Evolutionary conservation across 1,140 invertebrate genomes (phyloP), one percentile per base, ranked within the genome.

Genomic region (Drosophila tani): DNA sequence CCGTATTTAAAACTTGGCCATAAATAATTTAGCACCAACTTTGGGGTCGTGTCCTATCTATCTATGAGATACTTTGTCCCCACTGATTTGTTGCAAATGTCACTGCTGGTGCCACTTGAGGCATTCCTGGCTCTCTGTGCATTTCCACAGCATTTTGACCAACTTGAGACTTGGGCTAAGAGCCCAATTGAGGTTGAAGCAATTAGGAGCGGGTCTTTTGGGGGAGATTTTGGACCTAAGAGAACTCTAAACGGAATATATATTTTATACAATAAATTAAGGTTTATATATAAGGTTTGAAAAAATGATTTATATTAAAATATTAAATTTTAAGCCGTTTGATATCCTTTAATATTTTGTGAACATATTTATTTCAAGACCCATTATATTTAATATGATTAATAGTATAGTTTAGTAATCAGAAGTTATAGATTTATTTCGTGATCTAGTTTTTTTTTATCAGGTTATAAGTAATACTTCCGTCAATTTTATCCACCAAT

Each of bases 11-110:
- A 82, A 82, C 43, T 78, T 78, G 68, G 49, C 68, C 53, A 69
- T 79, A 82, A 82, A 82, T 82, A 78, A 63, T 82, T 82, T 46
- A 81, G 32, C 70, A 76, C 64, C 49, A 46, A 21, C 35, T 50
- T 43, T 56, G 49, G 43, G 66, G 45, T 59, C 53, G 45, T 50
- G 7, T 56, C n/a, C 21, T 15, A 38, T n/a, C 40, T 55, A 43
- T 60, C 64, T 68, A 7, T 24, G 64, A 55, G 64, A 70, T 68
- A 68, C 64, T 46, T 56, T 68, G 60, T 29, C 50, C 53, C 35
- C 5, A 40, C 27, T 68, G 47, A 35, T 27, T 46, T 67, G 41
- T 40, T 32, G 68, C 14, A 68, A 73, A 17, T 45, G 27, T 35
- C 15, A 11, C 17, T 51, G 14, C 11, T 17, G 7, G n/a, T 32